Evolutionary conservation across 2,888 invertebrate species (phyloP), one percentile per base, ranked within the genome.

Genomic region (Ochropleura plecta): DNA sequence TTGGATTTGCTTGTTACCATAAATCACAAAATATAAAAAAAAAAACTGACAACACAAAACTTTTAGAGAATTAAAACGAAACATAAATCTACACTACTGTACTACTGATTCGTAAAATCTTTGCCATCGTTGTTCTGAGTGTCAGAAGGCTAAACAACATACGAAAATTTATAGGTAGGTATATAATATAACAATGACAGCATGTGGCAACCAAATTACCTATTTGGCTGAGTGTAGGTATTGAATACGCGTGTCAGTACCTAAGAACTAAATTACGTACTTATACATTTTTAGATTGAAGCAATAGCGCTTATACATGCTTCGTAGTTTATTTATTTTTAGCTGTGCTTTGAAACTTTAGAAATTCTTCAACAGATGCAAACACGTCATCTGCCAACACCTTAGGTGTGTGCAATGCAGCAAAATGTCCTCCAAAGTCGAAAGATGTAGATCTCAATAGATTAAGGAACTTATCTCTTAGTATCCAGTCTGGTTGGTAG

Each of bases 401-500:
- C 81, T 97, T 92, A 0, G 99, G 99, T 63, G 97, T 97, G 90
- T 99, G 98, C 81, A 99, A 95, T 0, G 98, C 98, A 0, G 98
- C 98, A 93, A 99, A 99, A 92, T 99, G 99, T 0, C 99, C 99
- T 2, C 98, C 98, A 16, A 97, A 94, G 0, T 97, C 94, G 69
- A 97, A 91, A 51, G 97, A 97, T 0, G 97, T 98, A 76, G 97
- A 97, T 51, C 97, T 97, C 5, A 98, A 97, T 49, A 99, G 88
- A 89, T 98, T 98, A 0, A 88, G 91, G 90, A 96, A 98, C 87
- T 97, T 97, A 49, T 97, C 96, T 63, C 95, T 93, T 6, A 98
- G 88, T 51, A 98, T 92, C 89, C 97, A 97, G 81, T 98, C 97
- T 0, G 98, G 97, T 71, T 96, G 93, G 71, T 97, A 97, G 4